phyloP scores from a whole-genome alignment of 2,797 vertebrate genomes.

The Percopsis omiscomaycus region DNA sequence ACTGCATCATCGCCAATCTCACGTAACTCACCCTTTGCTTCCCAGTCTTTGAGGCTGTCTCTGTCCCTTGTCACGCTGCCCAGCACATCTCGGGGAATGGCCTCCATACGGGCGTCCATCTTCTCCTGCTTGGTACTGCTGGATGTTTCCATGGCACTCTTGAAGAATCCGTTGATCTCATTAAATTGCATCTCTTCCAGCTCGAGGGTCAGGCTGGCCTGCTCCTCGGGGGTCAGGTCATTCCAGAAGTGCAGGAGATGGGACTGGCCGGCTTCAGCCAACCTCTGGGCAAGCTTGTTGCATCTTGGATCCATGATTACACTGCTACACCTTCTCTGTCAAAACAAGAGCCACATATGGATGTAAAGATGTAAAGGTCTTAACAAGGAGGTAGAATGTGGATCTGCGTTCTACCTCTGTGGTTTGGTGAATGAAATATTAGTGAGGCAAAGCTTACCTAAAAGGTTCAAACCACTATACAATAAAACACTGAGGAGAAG shows the following conservation, averaged over 20 bases:
- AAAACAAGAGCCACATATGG: neutral
- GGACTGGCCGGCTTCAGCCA: conserved; percentile 80
- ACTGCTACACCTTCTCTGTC: conserved; percentile 6
- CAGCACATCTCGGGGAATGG: conserved; percentile 87
- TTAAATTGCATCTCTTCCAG: conserved; percentile 82
- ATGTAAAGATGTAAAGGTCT: neutral
- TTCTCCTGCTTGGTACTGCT: conserved; percentile 73
- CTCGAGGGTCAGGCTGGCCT: conserved; percentile 69
- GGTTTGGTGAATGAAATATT: too few species aligned
- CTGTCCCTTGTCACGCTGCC: conserved; percentile 88
- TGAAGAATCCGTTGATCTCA: conserved; percentile 86
- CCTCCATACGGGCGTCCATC: conserved; percentile 86
- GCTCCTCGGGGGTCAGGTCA: conserved; percentile 76
- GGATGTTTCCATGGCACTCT: conserved; percentile 77
- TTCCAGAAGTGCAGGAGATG: conserved; percentile 88
- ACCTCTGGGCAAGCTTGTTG: conserved; percentile 58
- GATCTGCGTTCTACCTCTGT: too few species aligned
- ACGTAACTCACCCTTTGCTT: conserved; percentile 79
- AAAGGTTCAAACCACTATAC: too few species aligned
- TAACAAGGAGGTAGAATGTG: too few species aligned
- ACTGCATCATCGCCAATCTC: neutral
- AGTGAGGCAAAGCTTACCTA: too few species aligned
- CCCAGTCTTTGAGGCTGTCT: conserved; percentile 83
- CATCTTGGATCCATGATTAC: conserved; percentile 76
- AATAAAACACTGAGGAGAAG: too few species aligned